Evolutionary conservation across 1,140 invertebrate species (phyloP), one percentile per base, ranked within the genome.

Genomic region (Phortica variegata): DNA sequence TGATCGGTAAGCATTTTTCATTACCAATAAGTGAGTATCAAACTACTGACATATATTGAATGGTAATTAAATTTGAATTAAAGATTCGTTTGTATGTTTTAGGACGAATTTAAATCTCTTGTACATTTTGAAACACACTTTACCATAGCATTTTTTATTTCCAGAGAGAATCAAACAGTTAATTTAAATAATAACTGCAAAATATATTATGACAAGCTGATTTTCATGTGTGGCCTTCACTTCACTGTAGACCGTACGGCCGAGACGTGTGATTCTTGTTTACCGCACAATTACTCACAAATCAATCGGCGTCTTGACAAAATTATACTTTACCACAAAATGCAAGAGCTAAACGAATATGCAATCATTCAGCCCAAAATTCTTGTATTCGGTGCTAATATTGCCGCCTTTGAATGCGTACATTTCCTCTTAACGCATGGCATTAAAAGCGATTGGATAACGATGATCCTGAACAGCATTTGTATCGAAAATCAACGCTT

Each of bases 271-370:
- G 26, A 12, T 0, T 1, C 12, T 10, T 18, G 5, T 0, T 10
- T 18, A 3, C 60, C 62, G 0, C 20, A 44, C 6, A 66, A 66
- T 36, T 66, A 62, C 44, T 16, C 40, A 2, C 15, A 21, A 1
- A 48, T 54, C 34, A 62, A 66, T 33, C 13, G 17, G 2, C 60
- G 60, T 1, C 36, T 66, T 13, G 62, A 66, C 26, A 66, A 56
- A 32, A 54, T 68, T 2, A 41, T 60, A n/a, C 55, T 66, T 0
- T 68, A 68, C 10, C 49, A 68, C 38, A 68, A 68, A 23, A 1
- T 68, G 0, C 13, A 21, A 0, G 56, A 59, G 8, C 29, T 57
- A 4, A 33, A 39, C 2, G 17, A 47, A 0, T 2, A 18, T 5
- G 6, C 10, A 0, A 3, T 37, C 2, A 0, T 3, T 1, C 18